Evolutionary conservation across 2,113 vertebrate species (phyloP), one percentile per base, ranked within the genome.

Genomic region (Lepus europaeus): DNA sequence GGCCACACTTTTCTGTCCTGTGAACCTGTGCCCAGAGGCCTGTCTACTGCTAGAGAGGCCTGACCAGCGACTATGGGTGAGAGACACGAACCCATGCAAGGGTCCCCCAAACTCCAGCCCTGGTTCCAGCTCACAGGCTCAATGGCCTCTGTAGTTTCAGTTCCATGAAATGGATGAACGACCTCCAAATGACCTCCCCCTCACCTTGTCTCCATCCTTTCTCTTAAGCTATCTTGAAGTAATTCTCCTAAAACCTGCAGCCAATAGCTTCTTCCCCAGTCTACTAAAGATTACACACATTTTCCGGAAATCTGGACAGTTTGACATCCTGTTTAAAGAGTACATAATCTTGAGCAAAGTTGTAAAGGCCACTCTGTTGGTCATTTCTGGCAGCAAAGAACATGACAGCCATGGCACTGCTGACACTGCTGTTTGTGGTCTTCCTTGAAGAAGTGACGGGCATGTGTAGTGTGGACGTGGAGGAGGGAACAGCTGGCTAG

Each of bases 401-500:
- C n/a, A 11, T 31, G 29, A 61, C 19, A 33, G 61, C 13, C 2
- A 2, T 49, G 36, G 23, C n/a, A 9, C 8, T 31, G 23, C 1
- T 19, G 23, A 88, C 25, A 70, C 6, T 11, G 45, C 45, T 45
- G 45, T 45, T 45, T 45, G 45, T 45, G 45, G 45, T 45, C 56
- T 9, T 77, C 73, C 27, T 22, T 74, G 51, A 66, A 69, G 19
- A 77, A 31, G 6, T 56, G 33, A 53, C 13, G 4, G 72, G 59
- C 6, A 0, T 13, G 14, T 78, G 53, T 45, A 39, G 39, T 23
- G 12, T 69, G 51, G 17, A 14, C n/a, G 8, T 29, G 1, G 4
- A 39, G 69, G 59, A 39, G 13, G 8, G 25, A 8, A 1, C 6
- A 27, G 2, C 6, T 9, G 0, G 0, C 45, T 3, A 20, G 61